Conservation (phyloP, 1,140 invertebrate genomes). For the Drosophila ananassae region DNA sequence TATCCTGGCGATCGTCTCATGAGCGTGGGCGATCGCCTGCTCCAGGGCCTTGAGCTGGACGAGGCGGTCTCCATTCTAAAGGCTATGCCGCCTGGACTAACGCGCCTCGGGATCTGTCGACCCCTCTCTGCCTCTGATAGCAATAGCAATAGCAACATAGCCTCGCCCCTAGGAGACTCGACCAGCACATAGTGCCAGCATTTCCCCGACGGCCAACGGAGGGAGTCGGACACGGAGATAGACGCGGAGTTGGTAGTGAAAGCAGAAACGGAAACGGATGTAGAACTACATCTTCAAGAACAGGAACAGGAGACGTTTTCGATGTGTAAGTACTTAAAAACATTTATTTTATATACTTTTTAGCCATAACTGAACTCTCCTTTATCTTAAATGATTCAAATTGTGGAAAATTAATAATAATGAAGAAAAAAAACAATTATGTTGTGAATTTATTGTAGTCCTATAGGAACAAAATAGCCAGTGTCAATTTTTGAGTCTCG, state of each 20-base stretch:
- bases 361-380: too few species aligned
- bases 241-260: background rate
- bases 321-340: slow-evolving; percentile 65
- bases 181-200: slow-evolving; percentile 79
- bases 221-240: slow-evolving; percentile 14
- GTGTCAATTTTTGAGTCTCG: background rate
- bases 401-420: too few species aligned
- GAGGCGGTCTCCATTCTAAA: slow-evolving; percentile 95
- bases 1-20: slow-evolving; percentile 96
- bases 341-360: background rate
- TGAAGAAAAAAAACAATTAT: background rate
- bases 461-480: too few species aligned
- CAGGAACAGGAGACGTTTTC: slow-evolving; percentile 11
- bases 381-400: too few species aligned
- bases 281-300: background rate
- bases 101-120: slow-evolving; percentile 93
- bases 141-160: slow-evolving; percentile 85
- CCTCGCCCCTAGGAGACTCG: slow-evolving; percentile 76
- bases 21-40: slow-evolving; percentile 93
- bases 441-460: background rate
- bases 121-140: slow-evolving; percentile 87
- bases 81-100: slow-evolving; percentile 92
- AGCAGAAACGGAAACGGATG: background rate
- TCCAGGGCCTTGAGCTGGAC: slow-evolving; percentile 95
- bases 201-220: slow-evolving; percentile 22